A percentile compares a stretch with the other conserved stretches of the same genome.
Evolutionary conservation across 2,113 vertebrate genomes (phyloP).

Genomic region (Prinia subflava): DNA sequence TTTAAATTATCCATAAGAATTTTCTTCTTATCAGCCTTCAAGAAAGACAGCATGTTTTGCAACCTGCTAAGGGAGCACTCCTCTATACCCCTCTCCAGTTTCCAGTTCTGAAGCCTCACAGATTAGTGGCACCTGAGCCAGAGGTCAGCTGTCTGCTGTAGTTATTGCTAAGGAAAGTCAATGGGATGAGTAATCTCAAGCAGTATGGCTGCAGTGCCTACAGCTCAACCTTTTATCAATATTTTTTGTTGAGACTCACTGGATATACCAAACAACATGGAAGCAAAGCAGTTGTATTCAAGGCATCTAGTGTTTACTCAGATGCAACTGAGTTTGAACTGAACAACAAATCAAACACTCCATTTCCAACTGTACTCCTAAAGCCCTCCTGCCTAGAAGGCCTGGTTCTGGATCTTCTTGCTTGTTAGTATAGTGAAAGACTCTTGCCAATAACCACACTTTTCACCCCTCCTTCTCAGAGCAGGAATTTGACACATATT

Average conservation of each 20-base stretch:
- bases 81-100: background rate
- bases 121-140: background rate
- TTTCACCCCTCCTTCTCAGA: background rate
- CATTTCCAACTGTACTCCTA: background rate
- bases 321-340: background rate
- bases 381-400: background rate
- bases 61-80: background rate
- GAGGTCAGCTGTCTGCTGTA: background rate
- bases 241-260: background rate
- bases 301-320: background rate
- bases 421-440: background rate
- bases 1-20: background rate
- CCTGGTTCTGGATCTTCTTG: background rate
- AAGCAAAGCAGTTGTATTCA: background rate
- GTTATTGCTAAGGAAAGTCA: background rate
- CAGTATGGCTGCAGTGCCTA: background rate
- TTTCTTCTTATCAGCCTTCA: background rate
- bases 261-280: background rate
- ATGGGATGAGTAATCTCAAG: background rate
- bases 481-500: background rate
- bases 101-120: background rate
- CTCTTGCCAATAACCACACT: background rate
- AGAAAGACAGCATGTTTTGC: background rate
- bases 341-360: background rate
- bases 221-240: background rate